Evolutionary conservation across 2,797 vertebrate genomes (phyloP).

Genomic region (Platalea minor): DNA sequence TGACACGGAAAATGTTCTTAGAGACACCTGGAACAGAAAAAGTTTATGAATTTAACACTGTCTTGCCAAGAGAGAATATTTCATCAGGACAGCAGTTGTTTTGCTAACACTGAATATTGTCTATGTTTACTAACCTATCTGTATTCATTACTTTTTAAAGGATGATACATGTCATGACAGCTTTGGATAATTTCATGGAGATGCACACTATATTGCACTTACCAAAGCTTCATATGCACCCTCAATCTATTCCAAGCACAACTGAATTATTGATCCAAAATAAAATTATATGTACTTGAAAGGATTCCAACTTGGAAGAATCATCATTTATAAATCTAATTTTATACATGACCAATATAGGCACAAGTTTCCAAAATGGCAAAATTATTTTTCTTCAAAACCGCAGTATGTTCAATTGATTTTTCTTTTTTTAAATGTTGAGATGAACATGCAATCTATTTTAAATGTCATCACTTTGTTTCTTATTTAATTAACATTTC

Average conservation of each 20-base stretch:
- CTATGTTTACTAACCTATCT: conserved; percentile 77
- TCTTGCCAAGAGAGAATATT: conserved; percentile 81
- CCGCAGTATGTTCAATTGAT: background rate
- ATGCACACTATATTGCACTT: conserved; percentile 71
- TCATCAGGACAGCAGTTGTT: conserved; percentile 80
- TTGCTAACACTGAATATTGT: conserved; percentile 77
- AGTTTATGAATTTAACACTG: conserved; percentile 75
- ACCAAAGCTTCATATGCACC: background rate
- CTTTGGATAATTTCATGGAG: conserved; percentile 77
- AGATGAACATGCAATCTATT: background rate
- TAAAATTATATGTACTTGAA: conserved; percentile 34
- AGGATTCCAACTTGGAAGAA: conserved; percentile 44
- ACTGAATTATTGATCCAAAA: conserved; percentile 54
- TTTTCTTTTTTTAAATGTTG: conserved; percentile 30
- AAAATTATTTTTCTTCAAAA: conserved; percentile 39
- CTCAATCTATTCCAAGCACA: conserved; percentile 37
- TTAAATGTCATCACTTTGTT: conserved; percentile 20
- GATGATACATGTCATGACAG: conserved; percentile 76
- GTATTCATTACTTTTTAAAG: conserved; percentile 79
- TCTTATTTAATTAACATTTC: conserved; percentile 54
- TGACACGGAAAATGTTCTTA: conserved; percentile 47
- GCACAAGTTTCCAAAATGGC: conserved; percentile 31
- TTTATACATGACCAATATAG: conserved; percentile 50
- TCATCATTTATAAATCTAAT: conserved; percentile 50
- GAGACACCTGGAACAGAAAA: conserved; percentile 28